Percentiles rank a stretch among this genome's conserved stretches.
phyloP scores from a whole-genome alignment of 1,140 invertebrate genomes.

The Mylabris phalerata region DNA sequence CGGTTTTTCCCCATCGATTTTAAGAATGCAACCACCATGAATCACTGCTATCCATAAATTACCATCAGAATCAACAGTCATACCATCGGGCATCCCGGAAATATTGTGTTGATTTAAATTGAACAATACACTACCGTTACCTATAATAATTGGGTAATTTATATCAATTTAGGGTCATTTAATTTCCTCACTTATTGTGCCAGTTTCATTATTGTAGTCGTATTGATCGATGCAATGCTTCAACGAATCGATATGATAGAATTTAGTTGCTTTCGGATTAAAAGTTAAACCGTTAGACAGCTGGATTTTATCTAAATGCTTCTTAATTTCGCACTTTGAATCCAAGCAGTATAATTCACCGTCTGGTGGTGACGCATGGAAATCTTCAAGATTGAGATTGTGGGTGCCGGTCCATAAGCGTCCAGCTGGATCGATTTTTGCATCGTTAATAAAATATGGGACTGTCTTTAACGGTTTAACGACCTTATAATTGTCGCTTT shows the following conservation, averaged over 20 bases:
- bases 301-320: slow-evolving; percentile 46
- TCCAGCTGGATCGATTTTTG: slow-evolving; percentile 71
- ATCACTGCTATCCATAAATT: slow-evolving; percentile 58
- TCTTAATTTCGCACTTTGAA: slow-evolving; percentile 12
- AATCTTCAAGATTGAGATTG: too few relatives aligned
- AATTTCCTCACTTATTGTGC: neutral
- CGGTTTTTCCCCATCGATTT: slow-evolving; percentile 34
- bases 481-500: too few relatives aligned
- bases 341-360: slow-evolving; percentile 49
- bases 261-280: slow-evolving; percentile 56
- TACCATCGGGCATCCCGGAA: slow-evolving; percentile 53
- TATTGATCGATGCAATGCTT: slow-evolving; percentile 59
- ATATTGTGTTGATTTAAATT: slow-evolving; percentile 22
- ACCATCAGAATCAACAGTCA: slow-evolving; percentile 58
- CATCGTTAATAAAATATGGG: slow-evolving; percentile 66
- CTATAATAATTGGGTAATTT: slow-evolving; percentile 7
- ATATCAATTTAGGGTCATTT: neutral
- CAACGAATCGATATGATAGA: slow-evolving; percentile 70
- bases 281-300: slow-evolving; percentile 78
- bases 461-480: too few relatives aligned
- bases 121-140: slow-evolving; percentile 26
- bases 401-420: slow-evolving; percentile 52
- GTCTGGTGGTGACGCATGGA: too few relatives aligned
- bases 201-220: slow-evolving; percentile 40
- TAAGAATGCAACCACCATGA: slow-evolving; percentile 33